Conservation (phyloP, 2,888 invertebrate genomes). For the Plagiodera versicolora region DNA sequence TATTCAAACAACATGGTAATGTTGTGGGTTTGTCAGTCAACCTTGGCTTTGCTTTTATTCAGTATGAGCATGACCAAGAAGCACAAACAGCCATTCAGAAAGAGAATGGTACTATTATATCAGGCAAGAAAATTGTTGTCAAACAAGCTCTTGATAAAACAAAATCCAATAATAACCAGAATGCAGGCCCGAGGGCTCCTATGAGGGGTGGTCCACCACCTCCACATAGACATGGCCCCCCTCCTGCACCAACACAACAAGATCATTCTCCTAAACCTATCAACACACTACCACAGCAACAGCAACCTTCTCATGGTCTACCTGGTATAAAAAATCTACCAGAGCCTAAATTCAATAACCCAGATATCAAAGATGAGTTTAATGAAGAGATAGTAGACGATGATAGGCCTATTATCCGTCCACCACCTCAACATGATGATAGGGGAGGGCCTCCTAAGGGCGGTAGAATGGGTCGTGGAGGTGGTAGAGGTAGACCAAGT, state of each 20-base stretch:
- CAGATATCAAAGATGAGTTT: conserved; percentile 23
- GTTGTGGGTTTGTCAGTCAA: conserved; percentile 72
- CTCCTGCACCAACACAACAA: conserved; percentile 5
- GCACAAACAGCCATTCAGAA: conserved; percentile 75
- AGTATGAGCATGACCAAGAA: conserved; percentile 74
- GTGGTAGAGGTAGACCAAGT: conserved; percentile 26
- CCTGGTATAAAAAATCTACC: conserved; percentile 13
- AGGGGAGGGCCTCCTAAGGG: conserved; percentile 24
- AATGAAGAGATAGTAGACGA: conserved; percentile 29
- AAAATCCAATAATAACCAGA: conserved; percentile 19
- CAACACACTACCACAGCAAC: conserved; percentile 11
- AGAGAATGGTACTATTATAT: conserved; percentile 70
- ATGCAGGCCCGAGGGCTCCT: background rate
- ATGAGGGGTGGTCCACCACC: conserved; percentile 5
- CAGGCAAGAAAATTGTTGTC: conserved; percentile 71
- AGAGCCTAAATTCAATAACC: conserved; percentile 12
- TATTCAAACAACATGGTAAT: conserved; percentile 74
- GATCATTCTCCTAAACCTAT: conserved; percentile 13
- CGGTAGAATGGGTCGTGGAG: conserved; percentile 21
- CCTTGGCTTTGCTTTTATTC: conserved; percentile 84
- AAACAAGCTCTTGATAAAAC: conserved; percentile 61
- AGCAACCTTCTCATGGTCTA: conserved; percentile 8
- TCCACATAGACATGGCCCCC: conserved; percentile 9
- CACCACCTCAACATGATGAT: conserved; percentile 34
- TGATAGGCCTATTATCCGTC: conserved; percentile 35